Conservation (phyloP, 2,113 vertebrate species). For the Madoqua kirkii region DNA sequence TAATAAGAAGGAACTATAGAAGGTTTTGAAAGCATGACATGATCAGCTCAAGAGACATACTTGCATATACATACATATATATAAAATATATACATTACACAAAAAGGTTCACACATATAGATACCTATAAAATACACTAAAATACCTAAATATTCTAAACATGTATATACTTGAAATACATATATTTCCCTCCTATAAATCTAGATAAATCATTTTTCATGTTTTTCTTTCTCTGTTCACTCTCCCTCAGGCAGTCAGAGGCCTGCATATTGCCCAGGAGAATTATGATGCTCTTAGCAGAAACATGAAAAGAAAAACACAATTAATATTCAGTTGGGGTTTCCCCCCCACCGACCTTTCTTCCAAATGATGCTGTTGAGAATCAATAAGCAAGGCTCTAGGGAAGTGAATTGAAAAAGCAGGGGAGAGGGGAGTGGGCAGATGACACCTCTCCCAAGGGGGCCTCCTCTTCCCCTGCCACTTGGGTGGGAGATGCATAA, state of each 20-base stretch:
- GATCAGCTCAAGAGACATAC: not conserved
- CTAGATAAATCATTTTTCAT: not conserved
- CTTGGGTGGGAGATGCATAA: accelerated
- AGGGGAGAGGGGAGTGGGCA: not conserved
- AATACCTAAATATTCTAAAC: not conserved
- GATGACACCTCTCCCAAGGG: not conserved
- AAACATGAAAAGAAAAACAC: not conserved
- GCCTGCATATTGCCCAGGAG: not conserved
- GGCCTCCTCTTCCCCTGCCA: accelerated
- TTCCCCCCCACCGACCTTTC: accelerated
- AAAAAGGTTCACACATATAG: not conserved
- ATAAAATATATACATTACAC: not conserved
- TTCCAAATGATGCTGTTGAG: not conserved
- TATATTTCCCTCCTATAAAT: not conserved
- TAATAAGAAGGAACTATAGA: not conserved
- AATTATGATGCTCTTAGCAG: not conserved
- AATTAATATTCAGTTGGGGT: not conserved
- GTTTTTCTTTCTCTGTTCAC: not conserved
- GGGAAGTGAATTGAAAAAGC: not conserved
- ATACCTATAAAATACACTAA: not conserved
- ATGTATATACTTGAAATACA: not conserved
- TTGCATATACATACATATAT: not conserved
- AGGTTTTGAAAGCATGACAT: not conserved
- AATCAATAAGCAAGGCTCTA: not conserved
- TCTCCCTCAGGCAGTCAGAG: not conserved